Conservation (phyloP, 92 coral and sea anemone genomes). For the Epizoanthus scotinus region DNA sequence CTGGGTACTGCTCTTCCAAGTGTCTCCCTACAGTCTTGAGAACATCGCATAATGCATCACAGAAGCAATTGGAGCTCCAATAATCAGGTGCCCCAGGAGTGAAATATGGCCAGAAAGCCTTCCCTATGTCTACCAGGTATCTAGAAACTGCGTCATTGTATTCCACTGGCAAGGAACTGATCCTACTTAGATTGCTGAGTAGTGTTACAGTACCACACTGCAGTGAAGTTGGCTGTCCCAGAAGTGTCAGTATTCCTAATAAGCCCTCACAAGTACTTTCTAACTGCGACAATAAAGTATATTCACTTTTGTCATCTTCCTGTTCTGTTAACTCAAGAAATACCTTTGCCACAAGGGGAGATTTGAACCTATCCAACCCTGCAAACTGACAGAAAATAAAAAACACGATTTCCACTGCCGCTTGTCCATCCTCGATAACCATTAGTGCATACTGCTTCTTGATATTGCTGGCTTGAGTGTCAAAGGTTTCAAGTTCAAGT, state of each 20-base stretch:
- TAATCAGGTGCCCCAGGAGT: constrained; percentile 43
- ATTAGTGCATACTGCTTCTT: constrained; percentile 28
- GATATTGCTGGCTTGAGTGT: neutral
- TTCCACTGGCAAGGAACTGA: constrained; percentile 37
- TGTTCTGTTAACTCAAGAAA: constrained; percentile 57
- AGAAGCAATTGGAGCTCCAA: constrained; percentile 42
- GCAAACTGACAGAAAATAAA: constrained; percentile 44
- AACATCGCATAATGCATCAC: constrained; percentile 62
- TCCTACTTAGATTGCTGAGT: constrained; percentile 43
- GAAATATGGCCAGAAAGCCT: constrained; percentile 73
- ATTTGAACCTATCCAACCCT: constrained; percentile 48
- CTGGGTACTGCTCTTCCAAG: constrained; percentile 51
- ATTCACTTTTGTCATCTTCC: constrained; percentile 37
- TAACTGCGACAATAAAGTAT: constrained; percentile 34
- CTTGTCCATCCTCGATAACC: constrained; percentile 8
- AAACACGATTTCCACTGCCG: constrained; percentile 25
- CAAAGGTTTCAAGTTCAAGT: constrained; percentile 6
- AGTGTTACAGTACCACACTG: constrained; percentile 48
- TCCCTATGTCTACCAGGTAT: constrained; percentile 58
- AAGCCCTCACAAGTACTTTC: constrained; percentile 46
- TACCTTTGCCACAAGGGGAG: constrained; percentile 45
- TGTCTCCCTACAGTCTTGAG: constrained; percentile 48
- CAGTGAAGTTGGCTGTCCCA: constrained; percentile 39
- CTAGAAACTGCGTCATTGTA: constrained; percentile 45
- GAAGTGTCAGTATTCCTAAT: constrained; percentile 44